A percentile compares a stretch with the other conserved stretches of the same genome.
These are phyloP conservation scores for Neodon shergylaensis DNA, from an alignment of 2,113 vertebrate species.

Conservation along the genomic window DNA sequence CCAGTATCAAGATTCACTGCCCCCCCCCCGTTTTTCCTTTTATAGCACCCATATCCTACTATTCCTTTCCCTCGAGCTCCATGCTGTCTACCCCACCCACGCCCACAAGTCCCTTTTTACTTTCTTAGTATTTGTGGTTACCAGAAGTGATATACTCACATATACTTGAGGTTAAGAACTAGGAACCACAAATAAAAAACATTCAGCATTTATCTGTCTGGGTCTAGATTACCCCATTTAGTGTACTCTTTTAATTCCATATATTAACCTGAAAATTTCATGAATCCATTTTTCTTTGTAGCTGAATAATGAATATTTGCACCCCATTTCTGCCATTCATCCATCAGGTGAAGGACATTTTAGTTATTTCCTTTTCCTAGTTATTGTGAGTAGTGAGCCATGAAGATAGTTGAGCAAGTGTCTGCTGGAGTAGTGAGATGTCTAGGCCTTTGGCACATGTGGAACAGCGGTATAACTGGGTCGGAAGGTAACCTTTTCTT, in stretches of 20 bases:
- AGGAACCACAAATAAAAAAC: neutral
- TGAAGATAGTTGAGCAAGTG: neutral
- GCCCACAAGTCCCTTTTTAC: neutral
- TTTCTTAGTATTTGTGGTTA: neutral
- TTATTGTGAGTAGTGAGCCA: neutral
- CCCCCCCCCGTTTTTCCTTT: neutral
- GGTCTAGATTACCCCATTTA: neutral
- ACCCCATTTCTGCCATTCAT: neutral
- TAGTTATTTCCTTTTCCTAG: neutral
- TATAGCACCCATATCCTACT: neutral
- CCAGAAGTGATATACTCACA: neutral
- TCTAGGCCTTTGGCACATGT: neutral
- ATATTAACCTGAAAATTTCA: neutral
- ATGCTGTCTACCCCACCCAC: neutral
- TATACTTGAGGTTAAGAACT: neutral
- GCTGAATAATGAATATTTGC: neutral
- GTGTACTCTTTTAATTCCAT: neutral
- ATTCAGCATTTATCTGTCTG: neutral
- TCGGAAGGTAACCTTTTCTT: neutral
- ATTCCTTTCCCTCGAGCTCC: neutral
- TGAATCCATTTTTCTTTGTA: neutral
- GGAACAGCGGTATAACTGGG: neutral
- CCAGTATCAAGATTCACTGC: neutral
- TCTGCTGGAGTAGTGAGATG: neutral
- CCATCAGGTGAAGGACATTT: neutral